Evolutionary conservation across 2,888 invertebrate genomes (phyloP), one percentile per base, ranked within the genome.

Genomic region (Matsumyia berberina): DNA sequence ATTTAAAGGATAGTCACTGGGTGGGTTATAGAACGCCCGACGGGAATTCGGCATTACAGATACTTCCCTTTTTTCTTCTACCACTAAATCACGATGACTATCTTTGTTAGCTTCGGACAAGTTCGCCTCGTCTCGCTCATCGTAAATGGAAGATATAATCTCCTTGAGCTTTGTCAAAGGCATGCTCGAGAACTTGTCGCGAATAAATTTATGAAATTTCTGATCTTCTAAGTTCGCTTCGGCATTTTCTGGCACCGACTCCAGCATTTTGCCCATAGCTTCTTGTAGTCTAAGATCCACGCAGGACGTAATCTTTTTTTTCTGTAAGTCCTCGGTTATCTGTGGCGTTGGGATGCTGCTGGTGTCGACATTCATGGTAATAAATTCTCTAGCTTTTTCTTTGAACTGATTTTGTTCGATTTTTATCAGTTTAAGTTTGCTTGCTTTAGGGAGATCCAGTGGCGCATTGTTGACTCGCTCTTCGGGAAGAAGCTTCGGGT

Each of bases 21-120:
- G 83, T 19, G 70, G 87, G n/a, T 73, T 64, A 35, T 87, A 87
- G 51, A 53, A 72, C 5, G 86, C 87, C 2, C 87, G 86, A 46
- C 86, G 67, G 9, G 81, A 66, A 44, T 88, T 87, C 8, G 86
- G 53, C 0, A 86, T 17, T 4, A 9, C 1, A 15, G 17, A 1
- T 4, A 17, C 0, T 0, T 24, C 15, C 12, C 4, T 12, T 0
- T n/a, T 4, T 15, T 3, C 6, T 4, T 55, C 24, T 15, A 19
- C 2, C 2, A 19, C 0, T 11, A 6, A 2, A 3, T 62, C 37
- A 7, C 12, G 12, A 19, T 33, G 9, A 31, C 6, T 12, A 3
- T 29, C 2, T 5, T 24, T 2, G 17, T 5, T 8, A 15, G 31
- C 17, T 24, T 70, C 3, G 2, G 4, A 5, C 6, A 2, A 11